Conservation (phyloP, 2,888 invertebrate genomes). For the Melangyna quadrimaculata region DNA sequence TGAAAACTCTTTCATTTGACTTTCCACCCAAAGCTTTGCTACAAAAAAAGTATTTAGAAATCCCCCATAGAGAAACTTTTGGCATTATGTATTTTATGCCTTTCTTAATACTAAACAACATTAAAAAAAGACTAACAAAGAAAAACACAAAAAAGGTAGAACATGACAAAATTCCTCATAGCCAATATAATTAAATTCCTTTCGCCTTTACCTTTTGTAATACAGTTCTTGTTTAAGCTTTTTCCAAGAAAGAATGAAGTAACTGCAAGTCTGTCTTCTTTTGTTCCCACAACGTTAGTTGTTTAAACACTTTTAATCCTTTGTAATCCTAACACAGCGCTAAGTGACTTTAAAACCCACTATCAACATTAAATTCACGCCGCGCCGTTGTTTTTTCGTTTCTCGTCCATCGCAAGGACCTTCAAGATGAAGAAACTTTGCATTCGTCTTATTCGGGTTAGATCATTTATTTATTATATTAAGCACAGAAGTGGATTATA, state of each 20-base stretch:
- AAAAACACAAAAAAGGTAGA: constrained; percentile 5
- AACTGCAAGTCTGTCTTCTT: constrained; percentile 11
- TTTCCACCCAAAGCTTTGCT: constrained; percentile 3
- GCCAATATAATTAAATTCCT: constrained; percentile 61
- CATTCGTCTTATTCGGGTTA: constrained; percentile 1
- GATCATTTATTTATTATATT: no score
- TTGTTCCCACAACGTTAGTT: constrained; percentile 62
- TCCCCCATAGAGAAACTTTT: neutral
- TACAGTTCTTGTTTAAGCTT: neutral
- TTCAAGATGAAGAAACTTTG: constrained; percentile 8
- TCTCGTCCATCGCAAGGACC: neutral
- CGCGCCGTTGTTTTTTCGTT: neutral
- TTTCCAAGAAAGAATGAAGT: neutral
- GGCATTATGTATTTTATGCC: neutral
- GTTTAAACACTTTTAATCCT: constrained; percentile 70
- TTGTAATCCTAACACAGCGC: constrained; percentile 69
- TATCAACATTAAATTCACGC: constrained; percentile 68
- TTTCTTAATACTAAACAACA: neutral
- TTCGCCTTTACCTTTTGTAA: constrained; percentile 28
- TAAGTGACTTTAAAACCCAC: constrained; percentile 68
- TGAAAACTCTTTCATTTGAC: constrained; percentile 6
- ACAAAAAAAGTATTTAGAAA: neutral
- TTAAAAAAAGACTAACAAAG: constrained; percentile 27
- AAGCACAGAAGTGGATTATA: no score
- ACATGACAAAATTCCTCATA: constrained; percentile 15